A percentile compares a stretch with the other conserved stretches of the same genome.
Conservation (phyloP, 1,140 invertebrate genomes). For the Reticulitermes speratus region DNA sequence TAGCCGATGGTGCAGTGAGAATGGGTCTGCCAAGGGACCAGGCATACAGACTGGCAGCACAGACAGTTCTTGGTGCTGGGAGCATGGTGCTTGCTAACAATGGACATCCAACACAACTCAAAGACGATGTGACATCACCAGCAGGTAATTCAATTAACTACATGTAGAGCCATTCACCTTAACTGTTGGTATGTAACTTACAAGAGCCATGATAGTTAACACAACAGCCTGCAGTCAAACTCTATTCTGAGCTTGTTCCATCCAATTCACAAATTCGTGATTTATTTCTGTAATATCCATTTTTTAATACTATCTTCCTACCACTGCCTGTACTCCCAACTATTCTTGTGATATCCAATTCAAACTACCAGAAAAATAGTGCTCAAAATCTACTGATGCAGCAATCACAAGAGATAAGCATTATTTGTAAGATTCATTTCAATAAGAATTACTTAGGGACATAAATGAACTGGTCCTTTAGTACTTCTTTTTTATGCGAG, state of each 20-base stretch:
- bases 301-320: background rate
- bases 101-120: constrained; percentile 77
- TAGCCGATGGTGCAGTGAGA: constrained; percentile 90
- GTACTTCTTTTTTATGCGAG: too few species aligned
- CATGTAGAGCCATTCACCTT: constrained; percentile 32
- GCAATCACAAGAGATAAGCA: too few species aligned
- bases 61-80: constrained; percentile 86
- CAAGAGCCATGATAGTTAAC: background rate
- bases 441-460: too few species aligned
- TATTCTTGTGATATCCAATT: too few species aligned
- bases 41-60: constrained; percentile 81
- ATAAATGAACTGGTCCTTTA: too few species aligned
- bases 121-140: constrained; percentile 90
- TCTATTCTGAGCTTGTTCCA: background rate
- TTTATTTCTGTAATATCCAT: background rate
- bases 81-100: constrained; percentile 76
- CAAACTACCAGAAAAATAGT: too few species aligned
- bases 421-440: background rate
- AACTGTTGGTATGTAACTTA: background rate
- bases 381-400: too few species aligned
- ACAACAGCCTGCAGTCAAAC: background rate
- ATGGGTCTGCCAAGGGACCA: constrained; percentile 88
- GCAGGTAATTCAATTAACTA: constrained; percentile 53
- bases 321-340: background rate
- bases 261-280: background rate